These are phyloP conservation scores for Poecilus cupreus DNA, from an alignment of 2,888 invertebrate genomes.

Conservation along the genomic window DNA sequence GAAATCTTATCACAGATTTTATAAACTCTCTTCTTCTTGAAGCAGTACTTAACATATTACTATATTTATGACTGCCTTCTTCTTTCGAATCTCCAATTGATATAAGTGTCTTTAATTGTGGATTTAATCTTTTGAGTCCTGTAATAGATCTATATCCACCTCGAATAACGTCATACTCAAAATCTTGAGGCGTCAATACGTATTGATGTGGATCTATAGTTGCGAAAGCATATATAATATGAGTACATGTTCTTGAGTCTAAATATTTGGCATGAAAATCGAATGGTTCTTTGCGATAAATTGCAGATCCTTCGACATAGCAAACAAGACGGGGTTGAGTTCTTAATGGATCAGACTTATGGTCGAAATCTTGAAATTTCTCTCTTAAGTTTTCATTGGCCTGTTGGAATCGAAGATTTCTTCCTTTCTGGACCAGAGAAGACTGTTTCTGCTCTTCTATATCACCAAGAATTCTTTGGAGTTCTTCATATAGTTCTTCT, in stretches of 20 bases:
- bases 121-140: conserved; percentile 80
- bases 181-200: conserved; percentile 79
- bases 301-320: conserved; percentile 81
- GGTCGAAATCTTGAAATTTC: conserved; percentile 37
- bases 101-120: conserved; percentile 81
- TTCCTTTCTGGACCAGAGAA: too few relatives aligned
- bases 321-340: conserved; percentile 77
- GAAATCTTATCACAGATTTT: conserved; percentile 78
- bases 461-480: too few relatives aligned
- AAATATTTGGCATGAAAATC: conserved; percentile 79
- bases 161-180: conserved; percentile 83
- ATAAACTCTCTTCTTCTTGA: conserved; percentile 77
- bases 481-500: too few relatives aligned
- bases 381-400: conserved; percentile 40
- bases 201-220: conserved; percentile 81
- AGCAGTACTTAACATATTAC: conserved; percentile 78
- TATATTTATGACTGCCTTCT: conserved; percentile 79
- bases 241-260: conserved; percentile 82
- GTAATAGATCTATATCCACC: conserved; percentile 85
- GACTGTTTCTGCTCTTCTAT: too few relatives aligned
- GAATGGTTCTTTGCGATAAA: conserved; percentile 80
- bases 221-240: conserved; percentile 84
- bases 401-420: too few relatives aligned
- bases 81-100: conserved; percentile 82
- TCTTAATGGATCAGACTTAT: background rate